phyloP scores from a whole-genome alignment of 2,888 invertebrate species.

The Cataglyphis cursor region DNA sequence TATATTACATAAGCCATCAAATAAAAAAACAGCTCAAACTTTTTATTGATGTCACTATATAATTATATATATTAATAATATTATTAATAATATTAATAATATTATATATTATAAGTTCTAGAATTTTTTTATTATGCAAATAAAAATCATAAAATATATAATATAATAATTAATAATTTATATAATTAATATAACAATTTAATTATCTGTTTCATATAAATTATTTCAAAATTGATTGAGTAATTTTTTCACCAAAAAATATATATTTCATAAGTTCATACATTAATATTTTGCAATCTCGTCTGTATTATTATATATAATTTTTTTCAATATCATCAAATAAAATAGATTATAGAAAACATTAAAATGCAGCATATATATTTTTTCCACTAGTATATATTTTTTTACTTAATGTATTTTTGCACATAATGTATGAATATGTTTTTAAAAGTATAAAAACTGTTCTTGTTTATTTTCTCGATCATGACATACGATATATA shows the following conservation, averaged over 20 bases:
- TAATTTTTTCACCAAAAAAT: background rate
- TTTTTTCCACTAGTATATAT: background rate
- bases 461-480: background rate
- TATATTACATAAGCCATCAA: background rate
- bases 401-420: too few relatives aligned
- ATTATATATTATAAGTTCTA: background rate
- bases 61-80: background rate
- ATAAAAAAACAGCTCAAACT: background rate
- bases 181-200: background rate
- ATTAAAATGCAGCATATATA: background rate
- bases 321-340: background rate
- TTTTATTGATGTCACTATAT: background rate
- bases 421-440: background rate
- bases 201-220: background rate
- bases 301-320: background rate
- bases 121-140: background rate
- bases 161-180: background rate
- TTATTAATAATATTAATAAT: background rate
- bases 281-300: background rate
- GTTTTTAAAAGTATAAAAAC: background rate
- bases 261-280: background rate
- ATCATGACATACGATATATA: background rate
- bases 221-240: background rate
- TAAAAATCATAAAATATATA: background rate
- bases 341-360: background rate